Conservation (phyloP, 2,113 vertebrate species). For the Clarias batrachus region DNA sequence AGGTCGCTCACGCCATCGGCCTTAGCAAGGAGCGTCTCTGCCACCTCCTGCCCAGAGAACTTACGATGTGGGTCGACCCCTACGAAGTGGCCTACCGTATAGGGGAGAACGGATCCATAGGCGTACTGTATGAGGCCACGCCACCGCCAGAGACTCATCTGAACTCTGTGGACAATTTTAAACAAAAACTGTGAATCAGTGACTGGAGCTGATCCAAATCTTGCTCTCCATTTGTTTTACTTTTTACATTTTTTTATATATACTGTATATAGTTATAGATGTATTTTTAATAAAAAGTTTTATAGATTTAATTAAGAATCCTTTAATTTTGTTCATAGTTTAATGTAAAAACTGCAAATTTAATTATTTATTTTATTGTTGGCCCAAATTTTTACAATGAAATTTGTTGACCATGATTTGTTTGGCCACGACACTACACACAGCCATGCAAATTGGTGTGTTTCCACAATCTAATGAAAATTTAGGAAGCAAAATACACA, state of each 20-base stretch:
- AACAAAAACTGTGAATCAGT: slow-evolving; percentile 60
- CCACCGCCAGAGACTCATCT: slow-evolving; percentile 51
- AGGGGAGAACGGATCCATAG: slow-evolving; percentile 77
- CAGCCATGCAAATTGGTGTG: no score
- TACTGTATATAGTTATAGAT: no score
- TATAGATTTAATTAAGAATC: no score
- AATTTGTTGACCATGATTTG: no score
- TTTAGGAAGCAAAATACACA: no score
- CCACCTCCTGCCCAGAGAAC: slow-evolving; percentile 74
- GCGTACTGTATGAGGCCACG: slow-evolving; percentile 72
- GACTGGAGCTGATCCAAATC: slow-evolving; percentile 68
- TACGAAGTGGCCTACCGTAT: slow-evolving; percentile 79
- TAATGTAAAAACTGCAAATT: no score
- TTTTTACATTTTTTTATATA: no score
- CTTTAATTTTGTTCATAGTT: no score
- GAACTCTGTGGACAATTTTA: slow-evolving; percentile 66
- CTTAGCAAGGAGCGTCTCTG: slow-evolving; percentile 72
- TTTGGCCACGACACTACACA: no score
- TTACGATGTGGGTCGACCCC: slow-evolving; percentile 78
- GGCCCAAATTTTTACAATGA: no score
- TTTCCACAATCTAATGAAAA: neutral
- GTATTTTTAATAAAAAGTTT: no score
- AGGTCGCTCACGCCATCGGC: slow-evolving; percentile 71
- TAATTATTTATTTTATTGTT: no score
- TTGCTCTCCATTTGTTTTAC: slow-evolving; percentile 48